Base-by-base conservation (phyloP, 2,888 invertebrate genomes). In the Drosophila acutilabella region DNA sequence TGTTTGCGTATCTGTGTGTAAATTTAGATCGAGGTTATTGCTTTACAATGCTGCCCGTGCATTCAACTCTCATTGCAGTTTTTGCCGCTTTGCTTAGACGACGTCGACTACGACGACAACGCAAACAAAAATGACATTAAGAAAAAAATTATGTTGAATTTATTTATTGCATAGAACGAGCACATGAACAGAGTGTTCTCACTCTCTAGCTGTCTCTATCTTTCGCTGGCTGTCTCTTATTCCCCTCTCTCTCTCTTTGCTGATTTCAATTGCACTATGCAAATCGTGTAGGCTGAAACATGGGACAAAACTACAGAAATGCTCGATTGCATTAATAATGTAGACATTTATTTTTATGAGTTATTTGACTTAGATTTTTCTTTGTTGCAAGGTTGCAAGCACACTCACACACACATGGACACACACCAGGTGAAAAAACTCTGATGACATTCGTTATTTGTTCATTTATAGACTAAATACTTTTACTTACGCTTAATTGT, bases 1-100 rank as follows among this genome's bases (percentile, higher is more conserved):
- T 72, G 62, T 45, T 52, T 64, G 78, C 57, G 72, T 83, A 77
- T 81, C 72, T 87, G 69, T 84, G 82, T 88, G 88, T 81, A 86
- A 89, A 91, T 91, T 89, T 92, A 90, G 92, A 91, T 92, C 92
- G 92, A 92, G 92, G 92, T 89, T 91, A 88, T 90, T 90, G 90
- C 89, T 89, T 90, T 89, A 90, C 92, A 92, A 91, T 92, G 91
- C 91, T 90, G 90, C 80, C 77, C 89, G 91, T 87, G 71, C 91
- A 89, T 91, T 91, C 91, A 91, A 87, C 89, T 89, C 78, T 69
- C 64, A 51, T 36, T 47, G 71, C 60, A 76, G 74, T 75, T 81
- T 30, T 64, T 73, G 67, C 59, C 65, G 61, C 50, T 8, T 71
- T 60, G 60, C 54, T 56, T 59, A 57, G 73, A 57, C 58, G 44